phyloP scores from a whole-genome alignment of 2,113 vertebrate species.

The Gallinago media region DNA sequence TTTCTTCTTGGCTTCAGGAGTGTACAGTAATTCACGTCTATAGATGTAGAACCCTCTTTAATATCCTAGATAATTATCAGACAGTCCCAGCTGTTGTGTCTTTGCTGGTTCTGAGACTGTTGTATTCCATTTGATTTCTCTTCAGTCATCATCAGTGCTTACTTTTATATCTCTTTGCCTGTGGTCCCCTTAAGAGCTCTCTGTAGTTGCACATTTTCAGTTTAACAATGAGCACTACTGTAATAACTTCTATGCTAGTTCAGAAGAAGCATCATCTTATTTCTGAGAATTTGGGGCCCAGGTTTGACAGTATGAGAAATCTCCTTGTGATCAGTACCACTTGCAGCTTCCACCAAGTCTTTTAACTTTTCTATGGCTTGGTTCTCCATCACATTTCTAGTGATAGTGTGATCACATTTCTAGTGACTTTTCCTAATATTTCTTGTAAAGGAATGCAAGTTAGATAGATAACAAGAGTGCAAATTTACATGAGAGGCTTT shows the following conservation, averaged over 20 bases:
- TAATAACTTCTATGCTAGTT: neutral
- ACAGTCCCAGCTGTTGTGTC: neutral
- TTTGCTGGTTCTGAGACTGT: neutral
- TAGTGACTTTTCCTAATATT: neutral
- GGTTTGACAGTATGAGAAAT: neutral
- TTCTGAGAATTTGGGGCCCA: neutral
- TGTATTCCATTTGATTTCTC: neutral
- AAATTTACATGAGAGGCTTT: neutral
- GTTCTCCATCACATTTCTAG: neutral
- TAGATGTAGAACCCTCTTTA: neutral
- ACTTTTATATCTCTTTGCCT: neutral
- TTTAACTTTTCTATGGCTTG: neutral
- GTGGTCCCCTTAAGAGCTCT: neutral
- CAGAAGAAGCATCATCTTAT: neutral
- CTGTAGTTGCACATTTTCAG: neutral
- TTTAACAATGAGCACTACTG: neutral
- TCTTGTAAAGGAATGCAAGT: neutral
- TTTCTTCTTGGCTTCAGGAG: neutral
- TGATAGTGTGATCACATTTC: fast-evolving
- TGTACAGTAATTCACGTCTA: neutral
- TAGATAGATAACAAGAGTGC: neutral
- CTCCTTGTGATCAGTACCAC: neutral
- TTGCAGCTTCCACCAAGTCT: neutral
- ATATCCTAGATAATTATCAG: neutral
- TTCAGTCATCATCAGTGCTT: neutral